Evolutionary conservation across 53 echinoderm and acorn worm species (phyloP).

Genomic region (Arbacia lixula): DNA sequence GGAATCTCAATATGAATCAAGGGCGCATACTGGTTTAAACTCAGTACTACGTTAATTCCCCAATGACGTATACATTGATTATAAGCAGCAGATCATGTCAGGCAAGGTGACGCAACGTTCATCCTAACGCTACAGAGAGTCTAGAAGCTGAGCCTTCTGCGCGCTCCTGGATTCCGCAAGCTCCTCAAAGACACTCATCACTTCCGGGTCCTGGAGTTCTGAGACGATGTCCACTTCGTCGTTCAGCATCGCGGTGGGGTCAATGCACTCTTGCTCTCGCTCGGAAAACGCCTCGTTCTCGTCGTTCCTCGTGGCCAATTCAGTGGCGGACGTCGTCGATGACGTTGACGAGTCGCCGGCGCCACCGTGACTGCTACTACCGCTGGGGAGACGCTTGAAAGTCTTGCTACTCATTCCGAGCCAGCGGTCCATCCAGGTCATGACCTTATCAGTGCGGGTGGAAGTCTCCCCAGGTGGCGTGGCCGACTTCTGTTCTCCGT

Average conservation of each 20-base stretch:
- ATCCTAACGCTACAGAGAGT: not conserved
- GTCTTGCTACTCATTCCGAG: not conserved
- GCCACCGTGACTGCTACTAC: not conserved
- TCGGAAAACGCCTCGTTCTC: conserved; percentile 39
- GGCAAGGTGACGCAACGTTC: too few species aligned
- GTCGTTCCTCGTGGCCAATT: not conserved
- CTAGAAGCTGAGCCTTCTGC: conserved; percentile 1
- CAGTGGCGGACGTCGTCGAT: not conserved
- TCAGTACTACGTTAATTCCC: too few species aligned
- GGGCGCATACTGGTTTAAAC: too few species aligned
- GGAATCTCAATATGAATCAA: too few species aligned
- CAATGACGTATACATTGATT: too few species aligned
- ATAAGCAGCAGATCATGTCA: too few species aligned
- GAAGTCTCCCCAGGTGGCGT: conserved; percentile 29
- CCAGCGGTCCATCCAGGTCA: conserved; percentile 44
- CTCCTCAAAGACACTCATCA: conserved; percentile 21
- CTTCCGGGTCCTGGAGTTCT: conserved; percentile 35
- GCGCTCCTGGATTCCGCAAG: conserved; percentile 17
- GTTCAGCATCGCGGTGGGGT: conserved; percentile 32
- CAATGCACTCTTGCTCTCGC: conserved; percentile 14
- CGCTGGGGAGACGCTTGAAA: not conserved
- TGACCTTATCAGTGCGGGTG: conserved; percentile 35
- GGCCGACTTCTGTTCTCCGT: not conserved
- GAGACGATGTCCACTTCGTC: conserved; percentile 34
- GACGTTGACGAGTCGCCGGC: not conserved